Evolutionary conservation across 2,797 vertebrate genomes (phyloP).

Genomic region (Amniataba percoides): DNA sequence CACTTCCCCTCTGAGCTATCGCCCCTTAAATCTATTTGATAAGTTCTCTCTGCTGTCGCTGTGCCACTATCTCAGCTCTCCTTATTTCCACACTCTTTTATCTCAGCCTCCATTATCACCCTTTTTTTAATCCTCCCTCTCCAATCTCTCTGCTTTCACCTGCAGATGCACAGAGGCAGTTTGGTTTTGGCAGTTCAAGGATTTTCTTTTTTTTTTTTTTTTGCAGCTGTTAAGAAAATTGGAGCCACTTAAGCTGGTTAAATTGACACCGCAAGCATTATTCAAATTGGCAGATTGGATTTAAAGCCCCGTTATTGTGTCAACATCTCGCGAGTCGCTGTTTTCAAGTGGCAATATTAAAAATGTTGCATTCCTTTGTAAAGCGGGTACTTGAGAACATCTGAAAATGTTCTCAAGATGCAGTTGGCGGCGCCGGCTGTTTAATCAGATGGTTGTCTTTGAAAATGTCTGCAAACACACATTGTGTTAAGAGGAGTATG

Average conservation of each 20-base stretch:
- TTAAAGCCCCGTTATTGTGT: conserved; percentile 34
- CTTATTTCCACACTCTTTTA: conserved; percentile 46
- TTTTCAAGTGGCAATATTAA: conserved; percentile 49
- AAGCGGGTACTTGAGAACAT: conserved; percentile 56
- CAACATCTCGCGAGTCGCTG: conserved; percentile 30
- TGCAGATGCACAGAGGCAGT: background rate
- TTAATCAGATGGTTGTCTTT: conserved; percentile 55
- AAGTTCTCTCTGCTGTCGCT: conserved; percentile 29
- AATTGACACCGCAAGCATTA: conserved; percentile 36
- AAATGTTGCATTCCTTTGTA: conserved; percentile 44
- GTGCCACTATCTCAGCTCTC: conserved; percentile 28
- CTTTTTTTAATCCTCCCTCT: conserved; percentile 52
- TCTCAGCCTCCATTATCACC: conserved; percentile 43
- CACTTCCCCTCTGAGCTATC: conserved; percentile 11
- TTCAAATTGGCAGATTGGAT: conserved; percentile 48
- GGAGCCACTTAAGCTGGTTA: conserved; percentile 45
- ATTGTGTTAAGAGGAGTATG: conserved; percentile 37
- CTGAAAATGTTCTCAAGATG: conserved; percentile 33
- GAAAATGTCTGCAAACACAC: conserved; percentile 26
- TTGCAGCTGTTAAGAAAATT: conserved; percentile 42
- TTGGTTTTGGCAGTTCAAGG: conserved; percentile 14
- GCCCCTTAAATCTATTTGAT: conserved; percentile 41
- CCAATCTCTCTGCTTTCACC: conserved; percentile 33
- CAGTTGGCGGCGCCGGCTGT: conserved; percentile 50
- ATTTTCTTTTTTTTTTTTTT: background rate